These are phyloP conservation scores for Onychostoma macrolepis DNA, from an alignment of 2,113 vertebrate species.

Conservation along the genomic window DNA sequence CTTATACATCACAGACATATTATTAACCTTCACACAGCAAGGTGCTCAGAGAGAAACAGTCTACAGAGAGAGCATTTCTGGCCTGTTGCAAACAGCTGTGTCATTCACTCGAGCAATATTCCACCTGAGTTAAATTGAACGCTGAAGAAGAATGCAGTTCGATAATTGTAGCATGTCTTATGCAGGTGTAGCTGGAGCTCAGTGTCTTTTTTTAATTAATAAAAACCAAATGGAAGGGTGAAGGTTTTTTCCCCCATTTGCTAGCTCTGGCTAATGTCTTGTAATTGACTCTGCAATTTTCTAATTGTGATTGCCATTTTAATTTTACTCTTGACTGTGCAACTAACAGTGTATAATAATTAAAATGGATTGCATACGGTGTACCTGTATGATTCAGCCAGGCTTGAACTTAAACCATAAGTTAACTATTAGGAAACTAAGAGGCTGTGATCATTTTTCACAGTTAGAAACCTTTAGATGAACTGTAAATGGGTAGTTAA, in stretches of 20 bases:
- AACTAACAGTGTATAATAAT: constrained; percentile 89
- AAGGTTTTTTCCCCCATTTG: constrained; percentile 50
- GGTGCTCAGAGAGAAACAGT: constrained; percentile 58
- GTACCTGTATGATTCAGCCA: constrained; percentile 85
- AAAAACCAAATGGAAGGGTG: constrained; percentile 57
- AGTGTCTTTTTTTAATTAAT: constrained; percentile 60
- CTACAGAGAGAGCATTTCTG: constrained; percentile 33
- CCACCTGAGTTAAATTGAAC: constrained; percentile 72
- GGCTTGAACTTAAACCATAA: constrained; percentile 75
- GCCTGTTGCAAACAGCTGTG: constrained; percentile 54
- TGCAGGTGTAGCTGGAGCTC: constrained; percentile 43
- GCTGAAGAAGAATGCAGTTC: constrained; percentile 68
- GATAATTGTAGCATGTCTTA: constrained; percentile 69
- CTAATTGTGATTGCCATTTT: constrained; percentile 98
- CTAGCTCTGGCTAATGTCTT: constrained; percentile 85
- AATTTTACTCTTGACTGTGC: constrained; percentile 96
- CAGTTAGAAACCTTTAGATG: background rate
- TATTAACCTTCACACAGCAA: constrained; percentile 73
- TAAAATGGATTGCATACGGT: constrained; percentile 91
- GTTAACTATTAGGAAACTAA: constrained; percentile 61
- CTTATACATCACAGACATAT: constrained; percentile 75
- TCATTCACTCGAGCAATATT: constrained; percentile 75
- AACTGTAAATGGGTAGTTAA: background rate
- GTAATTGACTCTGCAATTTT: constrained; percentile 91
- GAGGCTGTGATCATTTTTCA: background rate